A percentile compares a stretch with the other conserved stretches of the same genome.
Conservation (phyloP, 37 sponge, comb jelly and placozoan species). For the Trichoplax adhaerens region DNA sequence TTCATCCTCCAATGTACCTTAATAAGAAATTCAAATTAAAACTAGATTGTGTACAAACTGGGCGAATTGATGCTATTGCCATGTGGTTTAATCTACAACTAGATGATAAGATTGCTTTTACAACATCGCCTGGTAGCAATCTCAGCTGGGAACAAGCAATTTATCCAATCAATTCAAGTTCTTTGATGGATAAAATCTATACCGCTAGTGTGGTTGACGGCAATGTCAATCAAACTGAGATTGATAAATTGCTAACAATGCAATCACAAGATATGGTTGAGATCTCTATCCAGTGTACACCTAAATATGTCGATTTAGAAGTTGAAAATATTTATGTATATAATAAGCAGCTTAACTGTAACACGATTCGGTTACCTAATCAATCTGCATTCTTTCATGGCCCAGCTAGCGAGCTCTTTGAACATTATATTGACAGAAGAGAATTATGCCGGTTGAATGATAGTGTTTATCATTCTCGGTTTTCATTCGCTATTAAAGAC, state of each 20-base stretch:
- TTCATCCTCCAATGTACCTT: slow-evolving; percentile 7
- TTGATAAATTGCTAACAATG: background rate
- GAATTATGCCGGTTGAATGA: slow-evolving; percentile 30
- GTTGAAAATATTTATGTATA: too few species aligned
- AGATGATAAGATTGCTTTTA: slow-evolving; percentile 14
- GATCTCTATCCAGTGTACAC: slow-evolving; percentile 28
- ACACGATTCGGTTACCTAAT: too few species aligned
- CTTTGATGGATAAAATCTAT: too few species aligned
- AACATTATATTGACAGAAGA: slow-evolving; percentile 20
- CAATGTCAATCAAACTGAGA: background rate
- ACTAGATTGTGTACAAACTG: slow-evolving; percentile 6
- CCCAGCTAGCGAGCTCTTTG: background rate
- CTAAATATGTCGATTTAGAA: slow-evolving; percentile 15
- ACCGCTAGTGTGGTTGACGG: background rate
- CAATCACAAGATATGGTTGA: slow-evolving; percentile 14
- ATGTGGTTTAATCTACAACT: slow-evolving; percentile 41
- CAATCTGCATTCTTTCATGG: too few species aligned
- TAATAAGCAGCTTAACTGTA: too few species aligned
- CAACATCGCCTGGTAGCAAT: slow-evolving; percentile 26
- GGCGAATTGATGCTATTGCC: slow-evolving; percentile 33
- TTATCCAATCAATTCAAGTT: slow-evolving; percentile 8
- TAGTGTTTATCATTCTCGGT: slow-evolving; percentile 7
- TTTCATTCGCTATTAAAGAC: background rate
- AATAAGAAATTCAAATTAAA: background rate
- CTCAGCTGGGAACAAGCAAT: slow-evolving; percentile 60